Base-by-base conservation (phyloP, 2,113 vertebrate genomes). In the Eulacestoma nigropectus region DNA sequence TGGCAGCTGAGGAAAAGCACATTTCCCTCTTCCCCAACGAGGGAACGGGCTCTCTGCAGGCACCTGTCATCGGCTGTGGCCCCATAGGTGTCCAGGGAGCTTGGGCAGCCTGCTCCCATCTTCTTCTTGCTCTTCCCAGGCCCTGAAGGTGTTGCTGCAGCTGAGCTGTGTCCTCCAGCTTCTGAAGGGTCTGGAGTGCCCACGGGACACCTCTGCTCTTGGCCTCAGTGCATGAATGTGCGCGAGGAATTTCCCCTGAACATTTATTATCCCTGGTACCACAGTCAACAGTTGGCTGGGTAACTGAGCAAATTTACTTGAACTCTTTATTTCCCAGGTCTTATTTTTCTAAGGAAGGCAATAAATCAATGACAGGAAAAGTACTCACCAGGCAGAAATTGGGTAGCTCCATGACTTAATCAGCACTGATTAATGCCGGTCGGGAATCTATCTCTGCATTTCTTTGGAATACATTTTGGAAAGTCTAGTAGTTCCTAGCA, bases 361-460 rank as follows among this genome's bases (percentile, higher is more conserved):
- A 97, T 97, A 96, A 96, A 97, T 96, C 95, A 96, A 94, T 94
- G 96, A 94, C 95, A 96, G 95, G 96, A 96, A 95, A 96, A 97
- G 96, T 95, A 96, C 96, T 96, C 96, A 97, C 92, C 96, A 96
- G 93, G 93, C 93, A 96, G 95, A 96, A 97, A 97, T 96, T 96
- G 95, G 92, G 95, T 97, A 94, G 95, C 94, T 96, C 91, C 93
- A 97, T 87, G 95, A 97, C 94, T 97, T 97, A 97, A 97, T 97
- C 96, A 95, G 95, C 95, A 94, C 96, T 96, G 95, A 97, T 97
- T 97, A 97, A 96, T 95, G 95, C 93, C 93, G 26, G 95, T 97
- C 76, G 92, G 92, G 93, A 96, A 96, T 88, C 95, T 95, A 87
- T 94, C 94, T 95, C 91, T 95, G 95, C 85, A 86, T 96, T 96